Evolutionary conservation across 2,797 vertebrate species (phyloP), one percentile per base, ranked within the genome.

Genomic region (Hyperoplus immaculatus): DNA sequence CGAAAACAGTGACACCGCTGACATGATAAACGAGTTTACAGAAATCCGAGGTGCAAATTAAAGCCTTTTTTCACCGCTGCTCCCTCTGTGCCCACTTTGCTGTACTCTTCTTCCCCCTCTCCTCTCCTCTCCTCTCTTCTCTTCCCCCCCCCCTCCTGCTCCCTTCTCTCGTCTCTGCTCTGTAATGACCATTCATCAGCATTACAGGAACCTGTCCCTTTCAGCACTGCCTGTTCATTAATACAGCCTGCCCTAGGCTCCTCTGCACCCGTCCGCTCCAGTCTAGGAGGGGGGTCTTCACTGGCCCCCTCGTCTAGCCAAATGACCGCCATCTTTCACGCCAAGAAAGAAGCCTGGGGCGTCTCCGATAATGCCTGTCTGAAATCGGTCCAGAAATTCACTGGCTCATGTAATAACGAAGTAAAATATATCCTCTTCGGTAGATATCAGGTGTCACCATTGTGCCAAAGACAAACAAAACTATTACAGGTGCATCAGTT

Each of bases 141-240:
- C 29, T 29, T 21, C 21, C 29, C 29, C 29, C 29, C 29, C 53
- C 69, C 81, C 75, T 72, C 74, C 81, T 71, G 77, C 74, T 86
- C 84, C 78, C 89, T 57, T 69, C 81, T 85, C 87, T 66, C 76
- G 78, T 93, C 89, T 93, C 90, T 90, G 82, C 84, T 87, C 88
- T 87, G 92, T 95, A 95, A 95, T 95, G 94, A 94, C 94, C 94
- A 96, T 96, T 95, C 93, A 95, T 96, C 95, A 95, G 92, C 90
- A 95, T 96, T 95, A 96, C 92, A 94, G 89, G 83, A 93, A 89
- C 91, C 94, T 94, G 94, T 95, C 95, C 92, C 90, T 92, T 92
- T 90, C 91, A 92, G 93, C 92, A 51, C 90, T 85, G 90, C 82
- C 91, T 93, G 91, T 91, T 95, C 95, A 95, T 96, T 95, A 96